Evolutionary conservation across 64 coral and sea anemone genomes (phyloP), one percentile per base, ranked within the genome.

Genomic region (Porites lutea): DNA sequence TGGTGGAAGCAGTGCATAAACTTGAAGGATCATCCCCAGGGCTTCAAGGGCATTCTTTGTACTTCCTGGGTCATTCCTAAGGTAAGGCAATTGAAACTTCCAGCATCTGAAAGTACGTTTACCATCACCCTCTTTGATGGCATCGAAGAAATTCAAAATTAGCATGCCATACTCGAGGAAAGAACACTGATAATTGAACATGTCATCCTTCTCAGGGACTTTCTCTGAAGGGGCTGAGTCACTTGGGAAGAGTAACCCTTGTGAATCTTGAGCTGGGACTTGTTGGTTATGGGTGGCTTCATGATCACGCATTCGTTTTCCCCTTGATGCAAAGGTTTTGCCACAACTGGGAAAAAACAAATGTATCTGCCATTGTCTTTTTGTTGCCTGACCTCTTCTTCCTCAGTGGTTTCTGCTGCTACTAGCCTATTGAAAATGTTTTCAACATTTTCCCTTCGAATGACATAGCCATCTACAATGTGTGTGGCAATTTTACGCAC

Each of bases 81-180:
- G 65, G 78, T 94, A 89, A 58, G 82, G 78, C 15, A 94, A 52
- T 89, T 89, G 72, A 72, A 94, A 94, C 58, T 88, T 88, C 92
- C 93, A 92, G 82, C 90, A 92, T 60, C 81, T 65, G 18, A 95
- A 74, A 52, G 71, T 82, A 83, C 93, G 80, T 65, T 83, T 85
- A 22, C 88, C 93, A 95, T 95, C 93, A 77, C 87, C 88, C 59
- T 95, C 93, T 48, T 83, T 90, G 37, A 95, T 95, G 48, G 93
- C 87, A 90, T 86, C 79, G 79, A 95, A 95, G 79, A 95, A 90
- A 79, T 95, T 90, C 49, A 86, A 76, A 90, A 95, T 89, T 78
- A 95, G 61, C 87, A 95, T 95, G 64, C 71, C 88, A 95, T 95
- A 95, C 61, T 95, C 87, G 52, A 90, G 87, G 18, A 95, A 71